A percentile compares a stretch with the other conserved stretches of the same genome.
Conservation (phyloP, 1,140 invertebrate species). For the Phthorimaea operculella region DNA sequence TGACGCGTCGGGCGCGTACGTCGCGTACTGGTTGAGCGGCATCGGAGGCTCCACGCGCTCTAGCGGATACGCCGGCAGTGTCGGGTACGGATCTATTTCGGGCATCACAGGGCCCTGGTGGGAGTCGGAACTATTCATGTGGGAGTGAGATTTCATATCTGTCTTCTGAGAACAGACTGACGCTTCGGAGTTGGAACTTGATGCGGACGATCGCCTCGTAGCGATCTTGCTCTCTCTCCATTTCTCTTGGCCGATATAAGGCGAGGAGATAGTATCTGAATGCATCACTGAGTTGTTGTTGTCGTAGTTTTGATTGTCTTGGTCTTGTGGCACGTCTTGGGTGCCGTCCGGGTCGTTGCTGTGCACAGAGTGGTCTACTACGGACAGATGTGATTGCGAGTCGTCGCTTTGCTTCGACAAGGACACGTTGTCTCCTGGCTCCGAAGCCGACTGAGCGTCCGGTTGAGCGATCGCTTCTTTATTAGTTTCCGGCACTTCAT, state of each 20-base stretch:
- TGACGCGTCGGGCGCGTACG: constrained; percentile 65
- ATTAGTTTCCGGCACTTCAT: constrained; percentile 11
- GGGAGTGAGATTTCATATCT: constrained; percentile 44
- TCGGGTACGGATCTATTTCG: constrained; percentile 55
- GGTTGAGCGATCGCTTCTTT: constrained; percentile 41
- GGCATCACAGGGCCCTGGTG: constrained; percentile 47
- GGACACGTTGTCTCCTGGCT: constrained; percentile 48
- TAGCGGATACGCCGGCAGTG: constrained; percentile 58
- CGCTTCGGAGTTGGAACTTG: constrained; percentile 72
- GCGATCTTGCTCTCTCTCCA: constrained; percentile 80
- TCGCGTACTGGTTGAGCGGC: constrained; percentile 59
- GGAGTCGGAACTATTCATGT: constrained; percentile 37
- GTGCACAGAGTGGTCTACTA: constrained; percentile 46
- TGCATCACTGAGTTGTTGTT: constrained; percentile 63
- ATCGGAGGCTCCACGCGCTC: constrained; percentile 59
- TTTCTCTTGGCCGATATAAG: constrained; percentile 75
- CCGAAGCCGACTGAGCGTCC: constrained; percentile 43
- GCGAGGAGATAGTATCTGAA: constrained; percentile 70
- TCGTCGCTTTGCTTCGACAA: constrained; percentile 59
- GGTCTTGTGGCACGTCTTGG: constrained; percentile 18
- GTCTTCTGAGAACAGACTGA: constrained; percentile 67
- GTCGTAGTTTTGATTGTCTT: constrained; percentile 55
- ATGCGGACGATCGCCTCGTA: constrained; percentile 76
- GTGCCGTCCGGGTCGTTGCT: constrained; percentile 47
- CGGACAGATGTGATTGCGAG: constrained; percentile 48